A percentile compares a stretch with the other conserved stretches of the same genome.
phyloP scores from a whole-genome alignment of 2,113 vertebrate genomes.

The Nipponia nippon region DNA sequence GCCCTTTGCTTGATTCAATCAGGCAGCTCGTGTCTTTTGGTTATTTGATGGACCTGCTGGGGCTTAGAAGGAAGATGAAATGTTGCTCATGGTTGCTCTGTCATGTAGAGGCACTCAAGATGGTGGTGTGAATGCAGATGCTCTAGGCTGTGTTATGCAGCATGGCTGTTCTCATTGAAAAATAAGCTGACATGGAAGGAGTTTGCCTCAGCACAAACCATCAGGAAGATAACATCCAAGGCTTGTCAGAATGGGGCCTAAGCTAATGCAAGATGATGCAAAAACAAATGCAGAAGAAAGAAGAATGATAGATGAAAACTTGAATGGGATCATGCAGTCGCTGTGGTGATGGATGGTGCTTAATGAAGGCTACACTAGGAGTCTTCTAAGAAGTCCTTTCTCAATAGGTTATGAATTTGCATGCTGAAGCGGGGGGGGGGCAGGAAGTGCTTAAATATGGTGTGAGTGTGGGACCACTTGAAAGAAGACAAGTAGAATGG shows the following conservation, averaged over 20 bases:
- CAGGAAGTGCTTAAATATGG: background rate
- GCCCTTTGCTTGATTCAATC: background rate
- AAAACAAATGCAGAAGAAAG: background rate
- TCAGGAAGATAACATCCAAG: background rate
- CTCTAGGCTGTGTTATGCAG: background rate
- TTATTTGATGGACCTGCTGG: background rate
- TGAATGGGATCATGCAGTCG: background rate
- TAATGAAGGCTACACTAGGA: background rate
- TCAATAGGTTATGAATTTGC: background rate
- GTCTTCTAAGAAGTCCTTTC: background rate
- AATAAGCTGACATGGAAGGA: background rate
- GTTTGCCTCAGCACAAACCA: background rate
- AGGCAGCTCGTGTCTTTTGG: background rate
- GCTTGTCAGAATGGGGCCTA: background rate
- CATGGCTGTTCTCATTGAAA: background rate
- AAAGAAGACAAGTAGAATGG: background rate
- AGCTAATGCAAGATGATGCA: background rate
- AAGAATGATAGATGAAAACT: background rate
- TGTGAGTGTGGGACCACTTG: background rate
- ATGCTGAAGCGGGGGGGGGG: background rate
- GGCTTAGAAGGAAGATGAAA: background rate
- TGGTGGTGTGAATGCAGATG: background rate
- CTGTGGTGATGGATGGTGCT: background rate
- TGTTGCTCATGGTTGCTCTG: background rate
- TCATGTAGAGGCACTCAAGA: background rate